A percentile compares a stretch with the other conserved stretches of the same genome.
These are phyloP conservation scores for Ceratina calcarata DNA, from an alignment of 1,140 invertebrate genomes.

Conservation along the genomic window DNA sequence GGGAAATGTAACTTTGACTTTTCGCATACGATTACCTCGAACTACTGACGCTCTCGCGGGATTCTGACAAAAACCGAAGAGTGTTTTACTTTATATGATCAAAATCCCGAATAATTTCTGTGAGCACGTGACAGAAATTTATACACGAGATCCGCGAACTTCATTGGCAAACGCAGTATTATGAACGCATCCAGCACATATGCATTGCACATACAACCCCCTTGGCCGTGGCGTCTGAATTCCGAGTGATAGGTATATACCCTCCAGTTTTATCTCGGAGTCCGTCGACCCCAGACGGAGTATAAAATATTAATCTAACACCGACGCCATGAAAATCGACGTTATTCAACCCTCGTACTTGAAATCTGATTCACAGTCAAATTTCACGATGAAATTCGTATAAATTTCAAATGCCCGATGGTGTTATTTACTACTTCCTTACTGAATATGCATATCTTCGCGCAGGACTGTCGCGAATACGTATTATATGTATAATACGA, in stretches of 20 bases:
- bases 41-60: background rate
- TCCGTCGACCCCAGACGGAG: constrained; percentile 40
- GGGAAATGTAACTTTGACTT: background rate
- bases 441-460: too few species aligned
- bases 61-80: background rate
- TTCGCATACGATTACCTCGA: too few species aligned
- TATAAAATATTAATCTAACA: constrained; percentile 59
- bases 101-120: background rate
- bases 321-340: constrained; percentile 55
- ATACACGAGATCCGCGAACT: too few species aligned
- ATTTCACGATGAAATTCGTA: background rate
- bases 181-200: background rate
- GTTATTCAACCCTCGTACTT: constrained; percentile 7
- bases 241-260: constrained; percentile 16
- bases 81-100: background rate
- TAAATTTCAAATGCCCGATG: too few species aligned
- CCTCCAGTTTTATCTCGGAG: constrained; percentile 28
- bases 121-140: too few species aligned
- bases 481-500: too few species aligned
- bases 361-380: background rate
- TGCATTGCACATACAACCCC: constrained; percentile 4
- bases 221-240: constrained; percentile 23
- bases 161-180: too few species aligned
- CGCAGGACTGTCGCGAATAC: background rate
- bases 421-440: too few species aligned